These are phyloP conservation scores for Bubo bubo DNA, from an alignment of 2,113 vertebrate genomes.

Conservation along the genomic window DNA sequence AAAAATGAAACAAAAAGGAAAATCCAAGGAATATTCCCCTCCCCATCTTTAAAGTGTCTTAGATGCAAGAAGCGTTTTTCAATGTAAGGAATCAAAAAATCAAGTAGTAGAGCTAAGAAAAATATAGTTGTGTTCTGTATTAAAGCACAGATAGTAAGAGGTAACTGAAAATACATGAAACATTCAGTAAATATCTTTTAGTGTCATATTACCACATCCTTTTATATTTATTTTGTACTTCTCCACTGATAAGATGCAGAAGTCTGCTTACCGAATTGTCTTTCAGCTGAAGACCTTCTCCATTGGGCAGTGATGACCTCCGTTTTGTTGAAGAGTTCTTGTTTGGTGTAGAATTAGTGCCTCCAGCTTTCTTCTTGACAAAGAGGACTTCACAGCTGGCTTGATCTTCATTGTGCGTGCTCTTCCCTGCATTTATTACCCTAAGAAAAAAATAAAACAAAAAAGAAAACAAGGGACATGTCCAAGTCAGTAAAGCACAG, in stretches of 20 bases:
- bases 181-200: neutral
- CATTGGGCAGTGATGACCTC: conserved; percentile 91
- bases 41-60: neutral
- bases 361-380: conserved; percentile 84
- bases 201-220: neutral
- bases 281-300: conserved; percentile 84
- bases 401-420: conserved; percentile 96
- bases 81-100: neutral
- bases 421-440: conserved; percentile 98
- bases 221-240: neutral
- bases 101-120: neutral
- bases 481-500: neutral
- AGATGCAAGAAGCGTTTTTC: neutral
- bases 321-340: conserved; percentile 81
- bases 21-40: neutral
- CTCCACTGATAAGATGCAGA: neutral
- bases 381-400: conserved; percentile 93
- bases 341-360: conserved; percentile 79
- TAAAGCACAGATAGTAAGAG: neutral
- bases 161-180: neutral
- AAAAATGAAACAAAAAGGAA: neutral
- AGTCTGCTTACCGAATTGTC: conserved; percentile 82
- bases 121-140: neutral
- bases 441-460: conserved; percentile 58
- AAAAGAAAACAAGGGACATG: neutral